phyloP scores from a whole-genome alignment of 2,888 invertebrate species.

The Desoria tigrina region DNA sequence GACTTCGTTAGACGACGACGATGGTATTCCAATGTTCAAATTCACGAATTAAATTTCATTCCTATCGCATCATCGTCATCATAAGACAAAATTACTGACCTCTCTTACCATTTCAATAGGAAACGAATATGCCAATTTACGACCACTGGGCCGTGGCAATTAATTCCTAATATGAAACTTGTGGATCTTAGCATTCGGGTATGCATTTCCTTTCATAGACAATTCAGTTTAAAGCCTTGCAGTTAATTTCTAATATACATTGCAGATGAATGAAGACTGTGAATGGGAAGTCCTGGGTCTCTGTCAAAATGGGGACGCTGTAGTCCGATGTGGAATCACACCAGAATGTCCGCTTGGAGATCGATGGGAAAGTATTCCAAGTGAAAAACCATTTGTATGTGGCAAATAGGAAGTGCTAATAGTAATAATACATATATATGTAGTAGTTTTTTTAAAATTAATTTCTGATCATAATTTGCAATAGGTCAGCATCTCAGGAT shows the following conservation, averaged over 20 bases:
- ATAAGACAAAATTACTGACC: no score
- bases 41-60: no score
- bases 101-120: no score
- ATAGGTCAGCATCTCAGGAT: conserved; percentile 69
- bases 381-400: conserved; percentile 71
- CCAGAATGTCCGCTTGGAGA: conserved; percentile 64
- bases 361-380: conserved; percentile 77
- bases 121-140: conserved; percentile 77
- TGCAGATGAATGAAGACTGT: conserved; percentile 50
- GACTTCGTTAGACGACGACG: conserved; percentile 83
- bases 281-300: conserved; percentile 77
- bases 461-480: not conserved
- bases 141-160: conserved; percentile 85
- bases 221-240: conserved; percentile 6
- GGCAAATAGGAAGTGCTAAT: not conserved
- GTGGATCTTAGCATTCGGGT: conserved; percentile 77
- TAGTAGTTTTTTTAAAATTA: not conserved
- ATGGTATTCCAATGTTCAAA: no score
- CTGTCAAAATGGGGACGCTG: conserved; percentile 80
- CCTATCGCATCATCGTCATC: no score
- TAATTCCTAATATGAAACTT: conserved; percentile 81
- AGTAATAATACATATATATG: conserved; percentile 6
- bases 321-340: conserved; percentile 77
- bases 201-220: not conserved
- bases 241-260: conserved; percentile 8